Evolutionary conservation across 2,888 invertebrate genomes (phyloP).

Genomic region (Caenorhabditis uteleia): DNA sequence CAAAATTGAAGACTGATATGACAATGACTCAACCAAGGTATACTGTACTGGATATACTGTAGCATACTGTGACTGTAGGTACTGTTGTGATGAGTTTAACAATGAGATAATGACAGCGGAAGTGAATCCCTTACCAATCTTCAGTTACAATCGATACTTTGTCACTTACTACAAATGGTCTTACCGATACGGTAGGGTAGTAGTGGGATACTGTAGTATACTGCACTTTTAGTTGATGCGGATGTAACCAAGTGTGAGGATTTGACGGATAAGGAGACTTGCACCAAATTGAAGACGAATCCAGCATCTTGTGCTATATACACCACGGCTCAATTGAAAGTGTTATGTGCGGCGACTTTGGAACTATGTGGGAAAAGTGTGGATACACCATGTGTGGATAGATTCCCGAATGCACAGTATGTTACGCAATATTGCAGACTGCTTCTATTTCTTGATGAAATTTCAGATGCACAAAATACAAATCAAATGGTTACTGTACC

Average conservation of each 20-base stretch:
- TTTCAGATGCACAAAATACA: conserved; percentile 23
- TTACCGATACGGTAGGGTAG: conserved; percentile 29
- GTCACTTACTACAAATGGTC: conserved; percentile 17
- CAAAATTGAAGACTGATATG: conserved; percentile 21
- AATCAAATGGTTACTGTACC: conserved; percentile 21
- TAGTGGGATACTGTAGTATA: not conserved
- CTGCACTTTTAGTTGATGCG: conserved; percentile 8
- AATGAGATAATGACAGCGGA: conserved; percentile 15
- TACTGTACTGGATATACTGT: not conserved
- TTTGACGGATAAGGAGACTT: conserved; percentile 12
- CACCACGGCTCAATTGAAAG: conserved; percentile 17
- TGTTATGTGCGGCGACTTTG: conserved; percentile 34
- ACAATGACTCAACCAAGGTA: conserved; percentile 24
- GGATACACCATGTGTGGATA: conserved; percentile 27
- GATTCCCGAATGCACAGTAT: conserved; percentile 14
- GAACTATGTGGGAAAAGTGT: conserved; percentile 30
- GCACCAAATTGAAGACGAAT: conserved; percentile 7
- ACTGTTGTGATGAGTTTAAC: conserved; percentile 40
- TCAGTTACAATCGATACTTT: conserved; percentile 38
- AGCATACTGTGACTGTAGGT: conserved; percentile 8
- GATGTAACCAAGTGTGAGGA: conserved; percentile 6
- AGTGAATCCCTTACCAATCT: conserved; percentile 34
- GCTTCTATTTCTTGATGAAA: no score
- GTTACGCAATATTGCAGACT: no score
- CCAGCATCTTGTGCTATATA: conserved; percentile 13